phyloP scores from a whole-genome alignment of 2,113 vertebrate genomes.

The Eolophus roseicapilla region DNA sequence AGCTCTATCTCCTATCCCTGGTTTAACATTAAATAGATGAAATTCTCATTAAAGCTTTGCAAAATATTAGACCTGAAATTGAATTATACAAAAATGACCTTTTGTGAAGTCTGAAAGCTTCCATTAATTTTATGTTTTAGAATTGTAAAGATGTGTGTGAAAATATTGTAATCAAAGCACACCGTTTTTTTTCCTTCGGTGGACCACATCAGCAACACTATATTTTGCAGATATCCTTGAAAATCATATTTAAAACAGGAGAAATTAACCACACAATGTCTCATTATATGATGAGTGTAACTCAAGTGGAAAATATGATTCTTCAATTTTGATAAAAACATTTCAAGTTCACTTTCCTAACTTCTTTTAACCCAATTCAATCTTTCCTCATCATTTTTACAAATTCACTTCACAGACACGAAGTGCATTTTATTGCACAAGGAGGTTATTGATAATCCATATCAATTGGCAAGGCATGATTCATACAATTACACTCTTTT shows the following conservation, averaged over 20 bases:
- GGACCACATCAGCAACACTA: not conserved
- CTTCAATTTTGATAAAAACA: not conserved
- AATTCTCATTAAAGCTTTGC: not conserved
- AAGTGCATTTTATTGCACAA: not conserved
- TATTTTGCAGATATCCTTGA: not conserved
- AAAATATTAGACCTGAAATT: not conserved
- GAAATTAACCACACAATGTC: not conserved
- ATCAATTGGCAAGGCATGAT: not conserved
- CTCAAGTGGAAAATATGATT: not conserved
- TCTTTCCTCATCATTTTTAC: not conserved
- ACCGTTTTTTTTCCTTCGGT: not conserved
- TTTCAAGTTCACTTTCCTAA: not conserved
- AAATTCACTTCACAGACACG: not conserved
- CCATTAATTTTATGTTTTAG: not conserved
- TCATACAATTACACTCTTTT: not conserved
- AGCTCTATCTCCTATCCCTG: not conserved
- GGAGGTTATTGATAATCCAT: not conserved
- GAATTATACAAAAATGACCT: not conserved
- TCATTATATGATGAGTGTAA: not conserved
- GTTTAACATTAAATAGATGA: not conserved
- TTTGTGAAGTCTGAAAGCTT: not conserved
- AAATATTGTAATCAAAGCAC: not conserved
- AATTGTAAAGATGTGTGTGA: not conserved
- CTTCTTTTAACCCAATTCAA: not conserved
- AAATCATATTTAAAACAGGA: not conserved